These are phyloP conservation scores for Oceanites oceanicus DNA, from an alignment of 2,113 vertebrate species.

Conservation along the genomic window DNA sequence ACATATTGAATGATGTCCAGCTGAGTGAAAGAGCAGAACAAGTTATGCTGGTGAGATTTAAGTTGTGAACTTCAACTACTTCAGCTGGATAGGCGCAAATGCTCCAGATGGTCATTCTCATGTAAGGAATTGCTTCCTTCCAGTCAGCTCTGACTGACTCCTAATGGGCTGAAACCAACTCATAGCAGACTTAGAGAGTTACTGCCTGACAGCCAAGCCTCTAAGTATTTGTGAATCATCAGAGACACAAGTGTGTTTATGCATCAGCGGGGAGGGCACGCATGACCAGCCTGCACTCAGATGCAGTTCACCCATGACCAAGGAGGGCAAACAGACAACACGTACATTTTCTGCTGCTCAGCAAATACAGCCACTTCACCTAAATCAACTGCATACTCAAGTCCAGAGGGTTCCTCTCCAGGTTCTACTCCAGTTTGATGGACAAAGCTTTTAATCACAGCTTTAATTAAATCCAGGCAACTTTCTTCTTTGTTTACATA, in stretches of 20 bases:
- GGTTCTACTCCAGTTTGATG: background rate
- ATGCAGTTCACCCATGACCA: background rate
- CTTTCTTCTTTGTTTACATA: background rate
- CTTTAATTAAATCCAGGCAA: background rate
- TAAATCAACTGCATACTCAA: background rate
- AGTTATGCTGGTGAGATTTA: background rate
- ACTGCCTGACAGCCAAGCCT: background rate
- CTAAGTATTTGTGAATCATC: background rate
- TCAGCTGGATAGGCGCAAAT: background rate
- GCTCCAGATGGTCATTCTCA: background rate
- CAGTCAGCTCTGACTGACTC: background rate
- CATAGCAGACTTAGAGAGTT: background rate
- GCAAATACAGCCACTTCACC: background rate
- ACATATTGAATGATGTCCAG: background rate
- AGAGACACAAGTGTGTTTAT: fast-evolving
- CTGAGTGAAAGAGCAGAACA: background rate
- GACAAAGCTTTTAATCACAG: background rate
- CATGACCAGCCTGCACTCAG: background rate
- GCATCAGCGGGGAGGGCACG: background rate
- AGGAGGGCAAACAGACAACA: background rate
- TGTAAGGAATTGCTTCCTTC: background rate
- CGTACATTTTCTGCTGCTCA: background rate
- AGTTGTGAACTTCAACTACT: background rate
- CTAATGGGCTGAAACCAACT: background rate
- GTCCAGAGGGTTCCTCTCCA: background rate